phyloP scores from a whole-genome alignment of 1,140 invertebrate genomes.

The Ips nitidus region DNA sequence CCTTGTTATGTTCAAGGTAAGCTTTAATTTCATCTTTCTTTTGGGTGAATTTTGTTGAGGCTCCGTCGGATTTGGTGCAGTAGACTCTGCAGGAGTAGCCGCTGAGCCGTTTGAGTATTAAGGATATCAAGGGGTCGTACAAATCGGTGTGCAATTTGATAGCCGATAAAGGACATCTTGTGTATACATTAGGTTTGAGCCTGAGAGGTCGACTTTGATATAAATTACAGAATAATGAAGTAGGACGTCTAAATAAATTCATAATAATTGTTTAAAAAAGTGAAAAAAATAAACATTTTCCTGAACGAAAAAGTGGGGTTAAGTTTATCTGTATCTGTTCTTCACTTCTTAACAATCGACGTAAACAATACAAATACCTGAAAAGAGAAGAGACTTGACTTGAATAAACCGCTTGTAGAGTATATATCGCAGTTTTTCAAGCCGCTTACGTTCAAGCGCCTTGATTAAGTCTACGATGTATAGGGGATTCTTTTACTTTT shows the following conservation, averaged over 20 bases:
- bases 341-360: too few species aligned
- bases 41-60: conserved; percentile 25
- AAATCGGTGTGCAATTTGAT: background rate
- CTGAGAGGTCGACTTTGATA: background rate
- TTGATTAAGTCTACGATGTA: too few species aligned
- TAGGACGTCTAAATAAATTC: conserved; percentile 14
- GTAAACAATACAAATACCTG: too few species aligned
- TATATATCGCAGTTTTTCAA: too few species aligned
- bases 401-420: too few species aligned
- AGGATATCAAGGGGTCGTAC: background rate
- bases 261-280: background rate
- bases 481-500: too few species aligned
- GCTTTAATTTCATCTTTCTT: conserved; percentile 44
- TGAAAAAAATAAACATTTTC: background rate
- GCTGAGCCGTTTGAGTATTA: conserved; percentile 2
- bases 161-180: background rate
- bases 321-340: too few species aligned
- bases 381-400: too few species aligned
- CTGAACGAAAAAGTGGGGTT: background rate
- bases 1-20: conserved; percentile 59
- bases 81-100: conserved; percentile 8
- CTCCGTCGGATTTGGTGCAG: conserved; percentile 11
- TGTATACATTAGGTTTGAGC: background rate
- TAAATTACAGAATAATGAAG: background rate
- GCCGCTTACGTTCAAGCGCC: too few species aligned